phyloP scores from a whole-genome alignment of 92 coral and sea anemone species.

The Epizoanthus rinbou region DNA sequence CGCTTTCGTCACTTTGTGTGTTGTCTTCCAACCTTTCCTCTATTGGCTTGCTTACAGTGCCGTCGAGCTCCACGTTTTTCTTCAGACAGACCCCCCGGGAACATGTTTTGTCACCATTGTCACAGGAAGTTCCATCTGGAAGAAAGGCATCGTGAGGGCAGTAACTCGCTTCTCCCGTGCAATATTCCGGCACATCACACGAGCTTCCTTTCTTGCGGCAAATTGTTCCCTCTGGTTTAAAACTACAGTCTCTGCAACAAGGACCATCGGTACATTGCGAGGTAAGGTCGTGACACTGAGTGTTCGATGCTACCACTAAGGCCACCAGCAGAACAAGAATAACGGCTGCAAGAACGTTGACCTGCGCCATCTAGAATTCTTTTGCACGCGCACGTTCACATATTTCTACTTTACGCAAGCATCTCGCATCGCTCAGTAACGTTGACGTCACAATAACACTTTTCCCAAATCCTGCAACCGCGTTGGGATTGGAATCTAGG shows the following conservation, averaged over 20 bases:
- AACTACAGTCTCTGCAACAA: constrained; percentile 43
- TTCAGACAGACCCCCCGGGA: constrained; percentile 41
- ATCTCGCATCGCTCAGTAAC: neutral
- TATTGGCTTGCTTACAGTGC: neutral
- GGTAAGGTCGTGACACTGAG: neutral
- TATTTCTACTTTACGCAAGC: neutral
- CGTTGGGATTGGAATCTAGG: neutral
- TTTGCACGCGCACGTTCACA: neutral
- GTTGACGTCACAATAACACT: neutral
- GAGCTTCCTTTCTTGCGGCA: constrained; percentile 45
- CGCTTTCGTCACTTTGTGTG: neutral
- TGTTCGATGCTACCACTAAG: neutral
- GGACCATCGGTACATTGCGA: constrained; percentile 33
- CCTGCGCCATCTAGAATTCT: neutral
- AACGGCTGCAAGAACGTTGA: neutral
- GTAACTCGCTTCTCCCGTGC: constrained; percentile 46
- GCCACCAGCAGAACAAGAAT: neutral
- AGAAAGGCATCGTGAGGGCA: constrained; percentile 36
- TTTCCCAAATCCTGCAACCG: neutral
- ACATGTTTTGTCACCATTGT: neutral
- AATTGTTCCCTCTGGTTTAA: constrained; percentile 29
- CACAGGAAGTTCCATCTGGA: constrained; percentile 40
- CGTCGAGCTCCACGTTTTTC: neutral
- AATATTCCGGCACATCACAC: constrained; percentile 51
- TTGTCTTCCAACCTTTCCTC: neutral